Evolutionary conservation across 2,113 vertebrate genomes (phyloP).

Genomic region (Forbesichthys agassizii): DNA sequence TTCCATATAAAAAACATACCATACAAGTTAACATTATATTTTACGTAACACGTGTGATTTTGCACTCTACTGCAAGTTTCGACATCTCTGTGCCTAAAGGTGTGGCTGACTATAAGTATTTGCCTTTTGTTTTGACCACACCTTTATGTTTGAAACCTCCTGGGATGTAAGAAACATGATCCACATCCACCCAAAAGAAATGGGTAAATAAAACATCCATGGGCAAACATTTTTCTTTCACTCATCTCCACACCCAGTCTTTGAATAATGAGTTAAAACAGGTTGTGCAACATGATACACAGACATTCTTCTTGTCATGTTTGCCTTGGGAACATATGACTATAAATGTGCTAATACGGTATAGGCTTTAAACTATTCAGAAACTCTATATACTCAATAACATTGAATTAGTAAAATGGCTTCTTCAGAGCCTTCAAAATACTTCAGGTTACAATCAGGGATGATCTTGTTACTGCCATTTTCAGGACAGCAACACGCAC

Average conservation of each 20-base stretch:
- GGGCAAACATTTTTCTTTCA: constrained; percentile 22
- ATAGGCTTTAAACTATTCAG: neutral
- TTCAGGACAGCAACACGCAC: neutral
- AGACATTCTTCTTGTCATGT: constrained; percentile 19
- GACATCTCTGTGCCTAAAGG: constrained; percentile 19
- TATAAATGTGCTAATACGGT: neutral
- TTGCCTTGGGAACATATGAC: constrained; percentile 22
- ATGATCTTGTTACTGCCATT: neutral
- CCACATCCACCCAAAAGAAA: constrained; percentile 1
- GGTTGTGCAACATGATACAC: constrained; percentile 9
- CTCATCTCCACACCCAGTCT: neutral
- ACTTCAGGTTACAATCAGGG: neutral
- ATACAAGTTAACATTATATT: neutral
- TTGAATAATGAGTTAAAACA: constrained; percentile 1
- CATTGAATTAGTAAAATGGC: neutral
- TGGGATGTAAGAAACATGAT: constrained; percentile 39
- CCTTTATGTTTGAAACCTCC: constrained; percentile 37
- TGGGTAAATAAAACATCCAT: constrained; percentile 13
- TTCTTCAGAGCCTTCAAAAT: neutral
- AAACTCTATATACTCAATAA: neutral
- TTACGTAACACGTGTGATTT: neutral
- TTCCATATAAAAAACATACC: neutral
- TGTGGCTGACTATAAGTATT: constrained; percentile 21
- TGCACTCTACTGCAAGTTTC: constrained; percentile 1
- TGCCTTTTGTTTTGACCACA: constrained; percentile 46